Evolutionary conservation across 1,140 invertebrate species (phyloP).

Genomic region (Cydia pomonella): DNA sequence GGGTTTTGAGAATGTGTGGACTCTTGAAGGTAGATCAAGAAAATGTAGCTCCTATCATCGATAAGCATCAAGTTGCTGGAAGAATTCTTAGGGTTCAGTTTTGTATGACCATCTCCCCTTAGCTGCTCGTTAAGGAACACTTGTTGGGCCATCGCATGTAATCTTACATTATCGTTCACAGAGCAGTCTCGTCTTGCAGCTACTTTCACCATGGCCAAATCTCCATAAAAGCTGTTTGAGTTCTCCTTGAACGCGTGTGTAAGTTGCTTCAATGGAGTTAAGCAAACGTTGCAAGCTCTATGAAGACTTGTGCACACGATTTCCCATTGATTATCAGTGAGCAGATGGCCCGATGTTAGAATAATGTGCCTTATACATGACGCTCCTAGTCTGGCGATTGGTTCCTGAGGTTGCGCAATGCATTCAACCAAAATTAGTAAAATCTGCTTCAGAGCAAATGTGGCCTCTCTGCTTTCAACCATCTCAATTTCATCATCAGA

Average conservation of each 20-base stretch:
- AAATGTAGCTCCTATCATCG: constrained; percentile 93
- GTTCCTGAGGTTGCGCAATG: constrained; percentile 92
- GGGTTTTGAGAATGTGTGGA: constrained; percentile 87
- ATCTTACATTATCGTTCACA: constrained; percentile 88
- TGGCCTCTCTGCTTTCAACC: constrained; percentile 82
- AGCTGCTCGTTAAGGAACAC: constrained; percentile 83
- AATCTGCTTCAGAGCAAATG: constrained; percentile 92
- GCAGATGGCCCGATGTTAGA: constrained; percentile 88
- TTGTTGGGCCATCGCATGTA: constrained; percentile 93
- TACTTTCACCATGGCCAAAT: constrained; percentile 95
- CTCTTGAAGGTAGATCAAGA: constrained; percentile 92
- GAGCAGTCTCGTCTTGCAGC: constrained; percentile 93
- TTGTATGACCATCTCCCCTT: constrained; percentile 67
- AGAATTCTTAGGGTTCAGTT: constrained; percentile 65
- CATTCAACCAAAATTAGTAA: constrained; percentile 94
- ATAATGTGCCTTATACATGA: constrained; percentile 95
- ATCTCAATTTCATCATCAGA: constrained; percentile 68
- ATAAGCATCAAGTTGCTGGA: constrained; percentile 76
- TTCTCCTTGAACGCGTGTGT: constrained; percentile 93
- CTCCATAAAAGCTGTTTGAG: constrained; percentile 96
- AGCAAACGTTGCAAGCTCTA: constrained; percentile 90
- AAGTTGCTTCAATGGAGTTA: constrained; percentile 91
- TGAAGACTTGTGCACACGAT: constrained; percentile 90
- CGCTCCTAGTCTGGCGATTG: constrained; percentile 93
- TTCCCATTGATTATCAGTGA: constrained; percentile 92